phyloP scores from a whole-genome alignment of 2,888 invertebrate species.

The Drosophila affinis region DNA sequence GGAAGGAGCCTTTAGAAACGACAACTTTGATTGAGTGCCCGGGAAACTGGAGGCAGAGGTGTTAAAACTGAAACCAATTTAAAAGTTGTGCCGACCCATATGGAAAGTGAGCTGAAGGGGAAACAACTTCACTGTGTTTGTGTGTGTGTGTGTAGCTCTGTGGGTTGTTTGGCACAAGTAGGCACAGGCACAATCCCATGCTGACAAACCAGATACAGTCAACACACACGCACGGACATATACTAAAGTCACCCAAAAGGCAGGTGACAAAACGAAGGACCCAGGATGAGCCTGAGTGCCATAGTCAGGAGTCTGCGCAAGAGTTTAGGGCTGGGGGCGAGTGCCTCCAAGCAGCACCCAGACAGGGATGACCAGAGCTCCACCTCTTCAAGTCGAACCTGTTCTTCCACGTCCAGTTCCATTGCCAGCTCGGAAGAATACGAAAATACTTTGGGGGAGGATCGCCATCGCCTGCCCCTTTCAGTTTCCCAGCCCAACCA shows the following conservation, averaged over 20 bases:
- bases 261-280: conserved; percentile 21
- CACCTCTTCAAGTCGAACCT: too few species aligned
- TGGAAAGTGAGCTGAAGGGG: conserved; percentile 60
- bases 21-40: conserved; percentile 70
- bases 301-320: conserved; percentile 62
- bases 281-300: conserved; percentile 62
- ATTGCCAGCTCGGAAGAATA: conserved; percentile 21
- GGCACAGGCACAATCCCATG: conserved; percentile 17
- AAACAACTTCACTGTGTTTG: conserved; percentile 12
- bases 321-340: conserved; percentile 44
- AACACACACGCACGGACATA: conserved; percentile 25
- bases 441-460: not conserved
- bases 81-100: conserved; percentile 71
- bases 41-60: conserved; percentile 62
- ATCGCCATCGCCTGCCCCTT: conserved; percentile 7
- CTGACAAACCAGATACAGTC: conserved; percentile 19
- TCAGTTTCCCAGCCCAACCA: conserved; percentile 26
- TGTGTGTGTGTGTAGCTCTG: not conserved
- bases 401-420: not conserved
- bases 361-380: not conserved
- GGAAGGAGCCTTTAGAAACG: conserved; percentile 36
- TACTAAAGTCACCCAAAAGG: conserved; percentile 8
- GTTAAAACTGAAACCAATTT: conserved; percentile 76
- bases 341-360: conserved; percentile 26
- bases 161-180: conserved; percentile 14